These are phyloP conservation scores for Tiaroga cobitis DNA, from an alignment of 2,797 vertebrate species.

Conservation along the genomic window DNA sequence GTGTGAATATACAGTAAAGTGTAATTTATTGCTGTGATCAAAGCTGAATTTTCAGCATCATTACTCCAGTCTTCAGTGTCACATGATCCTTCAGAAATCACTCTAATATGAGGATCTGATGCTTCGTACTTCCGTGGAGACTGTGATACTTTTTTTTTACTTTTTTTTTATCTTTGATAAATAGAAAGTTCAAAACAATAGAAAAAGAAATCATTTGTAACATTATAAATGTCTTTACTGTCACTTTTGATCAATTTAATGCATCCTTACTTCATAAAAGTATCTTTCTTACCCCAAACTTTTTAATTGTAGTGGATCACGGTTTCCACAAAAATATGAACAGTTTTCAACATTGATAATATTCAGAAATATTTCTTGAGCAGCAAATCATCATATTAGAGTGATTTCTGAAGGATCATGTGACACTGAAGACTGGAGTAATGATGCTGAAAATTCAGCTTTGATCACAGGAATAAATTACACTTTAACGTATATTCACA, in stretches of 20 bases:
- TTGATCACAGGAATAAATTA: not conserved
- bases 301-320: no score
- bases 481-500: accelerated
- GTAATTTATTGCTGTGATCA: not conserved
- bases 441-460: not conserved
- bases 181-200: no score
- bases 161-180: not conserved
- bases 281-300: not conserved
- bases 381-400: not conserved
- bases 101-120: not conserved
- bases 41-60: no score
- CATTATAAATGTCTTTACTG: not conserved
- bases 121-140: no score
- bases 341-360: not conserved
- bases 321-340: no score
- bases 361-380: not conserved
- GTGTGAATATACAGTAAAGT: not conserved
- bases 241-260: not conserved
- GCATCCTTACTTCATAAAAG: not conserved
- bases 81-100: not conserved
- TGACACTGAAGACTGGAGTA: not conserved
- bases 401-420: not conserved
- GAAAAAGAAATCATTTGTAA: no score
- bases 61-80: no score
- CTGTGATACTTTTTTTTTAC: no score